These are phyloP conservation scores for Sarcophaga peregrina DNA, from an alignment of 1,140 invertebrate species.

Conservation along the genomic window DNA sequence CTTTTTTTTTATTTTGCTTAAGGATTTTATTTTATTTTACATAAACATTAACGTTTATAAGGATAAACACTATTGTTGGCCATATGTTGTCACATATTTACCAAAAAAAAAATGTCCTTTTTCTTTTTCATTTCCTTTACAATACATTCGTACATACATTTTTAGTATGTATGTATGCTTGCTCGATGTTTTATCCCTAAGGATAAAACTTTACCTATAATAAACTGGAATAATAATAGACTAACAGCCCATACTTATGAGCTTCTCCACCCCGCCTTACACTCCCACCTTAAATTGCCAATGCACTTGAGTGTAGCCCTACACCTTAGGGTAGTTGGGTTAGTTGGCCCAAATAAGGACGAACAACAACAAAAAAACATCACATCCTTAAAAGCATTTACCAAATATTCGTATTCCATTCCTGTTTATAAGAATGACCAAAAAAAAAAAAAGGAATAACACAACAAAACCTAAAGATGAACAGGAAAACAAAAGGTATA, in stretches of 20 bases:
- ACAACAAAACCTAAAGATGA: neutral
- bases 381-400: conserved; percentile 32
- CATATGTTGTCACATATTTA: conserved; percentile 38
- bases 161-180: neutral
- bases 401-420: conserved; percentile 1
- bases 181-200: conserved; percentile 16
- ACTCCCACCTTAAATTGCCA: neutral
- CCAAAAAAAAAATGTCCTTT: conserved; percentile 17
- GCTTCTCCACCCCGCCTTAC: neutral
- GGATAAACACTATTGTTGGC: conserved; percentile 19
- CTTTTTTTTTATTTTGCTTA: neutral
- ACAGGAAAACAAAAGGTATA: conserved; percentile 6
- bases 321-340: conserved; percentile 24
- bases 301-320: neutral
- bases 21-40: neutral
- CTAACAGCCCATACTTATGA: conserved; percentile 30
- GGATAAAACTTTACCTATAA: conserved; percentile 40
- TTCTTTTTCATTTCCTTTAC: neutral
- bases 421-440: neutral
- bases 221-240: conserved; percentile 42
- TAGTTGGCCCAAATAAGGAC: neutral
- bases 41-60: conserved; percentile 20
- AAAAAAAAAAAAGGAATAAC: neutral
- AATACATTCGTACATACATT: neutral
- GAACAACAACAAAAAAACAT: neutral